phyloP scores from a whole-genome alignment of 2,797 vertebrate species.

The Cuniculus paca region DNA sequence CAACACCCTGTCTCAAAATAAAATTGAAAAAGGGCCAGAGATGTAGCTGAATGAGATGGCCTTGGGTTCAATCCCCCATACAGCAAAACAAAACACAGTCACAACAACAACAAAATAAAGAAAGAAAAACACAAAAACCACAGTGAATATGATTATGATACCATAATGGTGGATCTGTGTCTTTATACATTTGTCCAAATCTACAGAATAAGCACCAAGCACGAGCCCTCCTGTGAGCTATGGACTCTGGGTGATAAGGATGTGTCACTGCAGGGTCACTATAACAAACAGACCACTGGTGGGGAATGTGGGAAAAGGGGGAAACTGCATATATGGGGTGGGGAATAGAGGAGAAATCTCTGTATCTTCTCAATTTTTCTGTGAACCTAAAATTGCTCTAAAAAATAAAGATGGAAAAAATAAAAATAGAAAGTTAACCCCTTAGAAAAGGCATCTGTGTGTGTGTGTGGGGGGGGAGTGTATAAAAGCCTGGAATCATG shows the following conservation, averaged over 20 bases:
- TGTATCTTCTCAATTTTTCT: neutral
- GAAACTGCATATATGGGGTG: neutral
- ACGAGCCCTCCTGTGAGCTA: neutral
- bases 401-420: neutral
- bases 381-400: neutral
- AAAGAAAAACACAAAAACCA: neutral
- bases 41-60: neutral
- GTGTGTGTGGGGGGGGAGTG: fast-evolving
- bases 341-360: neutral
- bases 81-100: neutral
- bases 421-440: neutral
- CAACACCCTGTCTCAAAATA: neutral
- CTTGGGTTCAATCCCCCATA: neutral
- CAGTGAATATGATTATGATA: neutral
- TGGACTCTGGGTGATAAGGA: neutral
- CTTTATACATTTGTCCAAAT: neutral
- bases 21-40: neutral
- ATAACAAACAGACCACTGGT: too few relatives aligned
- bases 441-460: neutral
- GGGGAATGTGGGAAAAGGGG: fast-evolving
- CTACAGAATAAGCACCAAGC: neutral
- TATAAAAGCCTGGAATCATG: neutral
- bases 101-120: neutral
- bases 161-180: neutral
- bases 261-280: neutral